Base-by-base conservation (phyloP, 1,140 invertebrate genomes). In the Latrodectus geometricus region DNA sequence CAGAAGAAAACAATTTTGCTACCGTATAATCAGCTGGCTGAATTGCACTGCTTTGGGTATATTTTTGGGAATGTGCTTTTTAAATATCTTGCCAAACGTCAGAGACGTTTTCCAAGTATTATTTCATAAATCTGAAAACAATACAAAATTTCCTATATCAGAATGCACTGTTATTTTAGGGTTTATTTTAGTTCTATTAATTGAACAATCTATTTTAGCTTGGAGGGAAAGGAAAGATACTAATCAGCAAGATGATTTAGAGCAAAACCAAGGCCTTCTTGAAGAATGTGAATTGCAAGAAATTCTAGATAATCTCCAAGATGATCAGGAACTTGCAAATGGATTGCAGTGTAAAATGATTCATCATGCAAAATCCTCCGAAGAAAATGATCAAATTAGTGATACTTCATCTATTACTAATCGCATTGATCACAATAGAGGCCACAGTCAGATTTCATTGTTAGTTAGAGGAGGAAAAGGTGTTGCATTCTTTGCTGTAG, bases 1-100 rank as follows among this genome's bases (percentile, higher is more conserved):
- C 11, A 15, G 73, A 65, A 76, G 50, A 23, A 52, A 66, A 48
- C 61, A 76, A 54, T 61, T 17, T 35, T 52, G 61, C 65, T 82
- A 77, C 49, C 81, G 89, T 11, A 78, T 89, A 17, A 88, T 91
- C 5, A 89, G 89, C 50, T 88, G 88, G 83, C 89, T 89, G 73
- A 92, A 91, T 87, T 92, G 91, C 83, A 86, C 91, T 52, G 89
- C 91, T 48, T 90, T 89, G 74, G 91, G 91, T n/a, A 90, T 92
- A 9, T 92, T 92, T 85, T 87, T 92, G 12, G 90, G 89, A 9
- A 91, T 91, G 81, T 92, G 91, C 86, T 91, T 92, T 75, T 83
- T 91, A 0, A 89, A 89, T 21, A 87, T 92, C 11, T 80, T 92
- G 20, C 91, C 91, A 2, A 88, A 90, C 86, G 90, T 91, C 15